Base-by-base conservation (phyloP, 2,797 vertebrate species). In the Alfaro cultratus region DNA sequence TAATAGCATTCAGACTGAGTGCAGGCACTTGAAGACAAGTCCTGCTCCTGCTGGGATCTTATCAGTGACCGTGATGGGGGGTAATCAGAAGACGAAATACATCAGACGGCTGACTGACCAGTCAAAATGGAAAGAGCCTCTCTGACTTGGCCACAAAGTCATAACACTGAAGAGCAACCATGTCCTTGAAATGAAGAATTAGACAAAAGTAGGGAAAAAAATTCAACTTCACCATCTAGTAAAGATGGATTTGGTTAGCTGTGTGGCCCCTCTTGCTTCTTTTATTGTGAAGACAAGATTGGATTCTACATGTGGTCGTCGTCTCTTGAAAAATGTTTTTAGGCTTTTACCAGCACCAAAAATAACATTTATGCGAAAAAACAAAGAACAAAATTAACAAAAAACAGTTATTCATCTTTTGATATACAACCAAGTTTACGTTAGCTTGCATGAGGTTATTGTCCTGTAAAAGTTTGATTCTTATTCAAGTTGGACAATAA, bases 11-110 rank as follows among this genome's bases (percentile, higher is more conserved):
- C 78, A 85, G 84, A 49, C 75, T n/a, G 75, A 83, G 70, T 83
- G 81, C 77, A 86, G 89, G 85, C 88, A 47, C 88, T 88, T 80
- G 80, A 89, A 74, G 86, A 81, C 80, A 73, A 75, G 83, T 89
- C 85, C 75, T 84, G 85, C 84, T 89, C 87, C 77, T 85, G 80
- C 92, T 90, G 90, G 90, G 93, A 92, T 95, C 90, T 92, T 92
- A 94, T 95, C 93, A 91, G 92, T 74, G 92, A 88, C 85, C 87
- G 89, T 86, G 88, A 84, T 86, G 85, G 89, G 88, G 91, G 89
- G 92, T 96, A 95, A 96, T 96, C 94, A 95, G 91, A 90, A 92
- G 88, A 95, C 95, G 92, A 93, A 95, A 96, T 94, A 91, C 92
- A 95, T 95, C 94, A 92, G 90, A 90, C 91, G 81, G 90, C 88